Conservation (phyloP, 2,113 vertebrate species). For the Mohoua ochrocephala region DNA sequence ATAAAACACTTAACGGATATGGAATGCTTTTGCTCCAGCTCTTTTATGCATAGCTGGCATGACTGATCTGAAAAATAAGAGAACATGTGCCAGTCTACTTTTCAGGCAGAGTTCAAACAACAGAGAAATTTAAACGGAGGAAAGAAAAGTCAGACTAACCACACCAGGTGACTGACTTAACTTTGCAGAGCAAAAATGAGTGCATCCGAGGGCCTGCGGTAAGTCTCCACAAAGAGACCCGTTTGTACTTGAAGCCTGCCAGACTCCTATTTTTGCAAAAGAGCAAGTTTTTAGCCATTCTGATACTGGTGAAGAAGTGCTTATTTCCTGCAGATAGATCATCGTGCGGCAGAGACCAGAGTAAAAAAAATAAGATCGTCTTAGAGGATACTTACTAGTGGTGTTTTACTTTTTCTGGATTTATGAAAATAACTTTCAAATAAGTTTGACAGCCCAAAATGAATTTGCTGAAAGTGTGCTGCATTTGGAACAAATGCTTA, state of each 20-base stretch:
- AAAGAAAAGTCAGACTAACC: not conserved
- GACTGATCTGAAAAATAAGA: constrained; percentile 35
- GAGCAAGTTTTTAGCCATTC: not conserved
- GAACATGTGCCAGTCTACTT: not conserved
- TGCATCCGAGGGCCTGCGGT: accelerated
- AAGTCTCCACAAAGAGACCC: not conserved
- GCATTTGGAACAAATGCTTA: not conserved
- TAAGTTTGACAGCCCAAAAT: not conserved
- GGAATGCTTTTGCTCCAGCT: constrained; percentile 27
- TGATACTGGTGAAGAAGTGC: not conserved
- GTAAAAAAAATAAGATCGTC: not conserved
- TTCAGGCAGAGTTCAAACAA: not conserved
- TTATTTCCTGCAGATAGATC: not conserved
- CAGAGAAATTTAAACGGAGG: not conserved
- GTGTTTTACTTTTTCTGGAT: not conserved
- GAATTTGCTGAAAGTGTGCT: not conserved
- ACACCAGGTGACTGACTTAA: not conserved
- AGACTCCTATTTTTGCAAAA: not conserved
- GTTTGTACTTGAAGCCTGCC: not conserved
- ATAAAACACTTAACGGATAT: constrained; percentile 4
- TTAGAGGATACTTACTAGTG: not conserved
- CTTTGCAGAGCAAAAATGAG: not conserved
- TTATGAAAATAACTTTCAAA: not conserved
- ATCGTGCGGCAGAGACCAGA: not conserved
- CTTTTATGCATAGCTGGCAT: constrained; percentile 27